Evolutionary conservation across 2,888 invertebrate species (phyloP).

Genomic region (Gymnocheta viridis): DNA sequence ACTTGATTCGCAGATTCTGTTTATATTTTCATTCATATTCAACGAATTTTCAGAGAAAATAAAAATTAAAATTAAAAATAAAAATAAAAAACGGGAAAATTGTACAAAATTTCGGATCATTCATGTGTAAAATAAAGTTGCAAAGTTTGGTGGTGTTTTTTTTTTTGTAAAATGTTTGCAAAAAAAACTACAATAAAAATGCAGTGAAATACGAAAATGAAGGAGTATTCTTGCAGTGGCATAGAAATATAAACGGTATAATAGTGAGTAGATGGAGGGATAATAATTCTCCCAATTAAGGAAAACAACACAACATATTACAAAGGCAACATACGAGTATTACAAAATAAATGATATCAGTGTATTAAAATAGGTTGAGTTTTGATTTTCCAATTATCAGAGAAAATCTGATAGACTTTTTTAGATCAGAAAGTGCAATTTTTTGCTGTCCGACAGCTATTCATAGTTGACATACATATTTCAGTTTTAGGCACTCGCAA

Average conservation of each 20-base stretch:
- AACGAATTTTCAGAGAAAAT: constrained; percentile 33
- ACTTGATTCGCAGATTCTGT: constrained; percentile 28
- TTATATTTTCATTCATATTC: constrained; percentile 46
- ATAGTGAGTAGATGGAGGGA: no score
- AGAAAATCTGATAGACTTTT: no score
- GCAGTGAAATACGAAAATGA: background rate
- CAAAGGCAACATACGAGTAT: no score
- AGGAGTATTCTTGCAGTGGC: background rate
- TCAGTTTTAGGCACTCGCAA: no score
- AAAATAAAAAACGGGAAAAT: constrained; percentile 16
- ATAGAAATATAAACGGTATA: background rate
- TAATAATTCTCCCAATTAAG: no score
- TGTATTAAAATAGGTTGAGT: no score
- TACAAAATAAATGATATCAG: no score
- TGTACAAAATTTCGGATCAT: constrained; percentile 54
- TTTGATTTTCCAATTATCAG: no score
- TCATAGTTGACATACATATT: no score
- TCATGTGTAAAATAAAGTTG: constrained; percentile 68
- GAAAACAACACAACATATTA: no score
- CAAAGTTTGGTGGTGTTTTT: constrained; percentile 58
- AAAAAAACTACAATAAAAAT: constrained; percentile 14
- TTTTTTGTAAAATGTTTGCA: constrained; percentile 30
- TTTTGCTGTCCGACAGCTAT: no score
- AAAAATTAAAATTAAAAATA: constrained; percentile 8
- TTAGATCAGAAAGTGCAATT: no score